phyloP scores from a whole-genome alignment of 2,797 vertebrate genomes.

The Dendrocincla tyrannina region DNA sequence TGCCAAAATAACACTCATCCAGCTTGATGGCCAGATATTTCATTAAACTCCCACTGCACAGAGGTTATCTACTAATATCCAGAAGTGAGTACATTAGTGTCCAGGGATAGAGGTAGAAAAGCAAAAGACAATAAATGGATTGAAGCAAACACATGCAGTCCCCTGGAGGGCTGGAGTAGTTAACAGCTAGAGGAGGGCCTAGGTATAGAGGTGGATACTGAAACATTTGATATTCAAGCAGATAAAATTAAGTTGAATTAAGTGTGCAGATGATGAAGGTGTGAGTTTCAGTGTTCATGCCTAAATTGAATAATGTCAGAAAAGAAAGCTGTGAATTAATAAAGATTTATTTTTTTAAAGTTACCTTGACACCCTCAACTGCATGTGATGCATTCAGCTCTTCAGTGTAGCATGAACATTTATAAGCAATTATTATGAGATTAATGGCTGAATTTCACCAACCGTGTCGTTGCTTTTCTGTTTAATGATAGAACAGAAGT shows the following conservation, averaged over 20 bases:
- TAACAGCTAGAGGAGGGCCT: conserved; percentile 36
- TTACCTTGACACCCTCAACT: conserved; percentile 38
- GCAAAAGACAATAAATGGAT: conserved; percentile 49
- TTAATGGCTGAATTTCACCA: conserved; percentile 63
- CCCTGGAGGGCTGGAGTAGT: conserved; percentile 23
- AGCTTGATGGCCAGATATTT: conserved; percentile 43
- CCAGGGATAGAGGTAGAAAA: conserved; percentile 42
- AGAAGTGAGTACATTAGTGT: conserved; percentile 37
- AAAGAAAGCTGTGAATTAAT: conserved; percentile 50
- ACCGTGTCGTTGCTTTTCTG: conserved; percentile 44
- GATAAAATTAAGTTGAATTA: conserved; percentile 46
- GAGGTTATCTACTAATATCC: conserved; percentile 44
- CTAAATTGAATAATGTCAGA: conserved; percentile 48
- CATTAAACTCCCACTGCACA: conserved; percentile 39
- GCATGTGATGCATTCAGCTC: conserved; percentile 41
- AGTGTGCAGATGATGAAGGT: conserved; percentile 39
- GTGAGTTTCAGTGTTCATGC: background rate
- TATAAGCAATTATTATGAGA: conserved; percentile 70
- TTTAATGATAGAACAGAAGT: conserved; percentile 65
- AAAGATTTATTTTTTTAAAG: conserved; percentile 54
- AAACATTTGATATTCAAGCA: conserved; percentile 35
- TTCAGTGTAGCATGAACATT: conserved; percentile 50
- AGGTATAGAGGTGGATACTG: conserved; percentile 24
- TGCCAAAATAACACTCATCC: conserved; percentile 34
- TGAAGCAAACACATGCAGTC: conserved; percentile 40